phyloP scores from a whole-genome alignment of 2,113 vertebrate genomes.

The Felis catus region DNA sequence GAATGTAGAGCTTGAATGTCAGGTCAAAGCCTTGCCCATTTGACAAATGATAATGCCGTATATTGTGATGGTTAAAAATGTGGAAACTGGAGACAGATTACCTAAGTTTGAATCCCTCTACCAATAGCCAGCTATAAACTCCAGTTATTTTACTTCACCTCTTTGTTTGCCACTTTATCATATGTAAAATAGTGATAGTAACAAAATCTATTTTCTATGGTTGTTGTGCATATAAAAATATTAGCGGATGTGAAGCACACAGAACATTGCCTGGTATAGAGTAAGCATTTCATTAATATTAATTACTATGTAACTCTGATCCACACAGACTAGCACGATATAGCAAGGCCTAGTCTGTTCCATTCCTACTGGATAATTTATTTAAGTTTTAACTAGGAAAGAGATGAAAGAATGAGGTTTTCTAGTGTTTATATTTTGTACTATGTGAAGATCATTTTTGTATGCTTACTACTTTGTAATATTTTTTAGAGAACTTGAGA shows the following conservation, averaged over 20 bases:
- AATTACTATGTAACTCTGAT: background rate
- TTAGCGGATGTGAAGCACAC: background rate
- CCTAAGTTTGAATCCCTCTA: background rate
- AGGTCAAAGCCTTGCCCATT: background rate
- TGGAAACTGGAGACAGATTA: background rate
- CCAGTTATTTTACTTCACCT: background rate
- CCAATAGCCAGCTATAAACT: background rate
- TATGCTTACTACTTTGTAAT: background rate
- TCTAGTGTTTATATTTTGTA: background rate
- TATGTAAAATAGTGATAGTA: background rate
- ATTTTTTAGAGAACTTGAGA: background rate
- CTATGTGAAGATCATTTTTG: background rate
- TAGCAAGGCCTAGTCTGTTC: background rate
- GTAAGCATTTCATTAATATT: background rate
- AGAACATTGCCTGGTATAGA: background rate
- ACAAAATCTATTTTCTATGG: background rate
- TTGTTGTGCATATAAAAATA: background rate
- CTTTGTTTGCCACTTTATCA: background rate
- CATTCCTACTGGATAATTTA: background rate
- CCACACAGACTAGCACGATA: background rate
- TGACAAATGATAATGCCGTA: background rate
- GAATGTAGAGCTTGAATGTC: background rate
- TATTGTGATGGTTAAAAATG: background rate
- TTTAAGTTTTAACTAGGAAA: background rate
- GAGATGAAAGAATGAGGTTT: background rate